Evolutionary conservation across 2,888 invertebrate genomes (phyloP).

Genomic region (Eupithecia abbreviata): DNA sequence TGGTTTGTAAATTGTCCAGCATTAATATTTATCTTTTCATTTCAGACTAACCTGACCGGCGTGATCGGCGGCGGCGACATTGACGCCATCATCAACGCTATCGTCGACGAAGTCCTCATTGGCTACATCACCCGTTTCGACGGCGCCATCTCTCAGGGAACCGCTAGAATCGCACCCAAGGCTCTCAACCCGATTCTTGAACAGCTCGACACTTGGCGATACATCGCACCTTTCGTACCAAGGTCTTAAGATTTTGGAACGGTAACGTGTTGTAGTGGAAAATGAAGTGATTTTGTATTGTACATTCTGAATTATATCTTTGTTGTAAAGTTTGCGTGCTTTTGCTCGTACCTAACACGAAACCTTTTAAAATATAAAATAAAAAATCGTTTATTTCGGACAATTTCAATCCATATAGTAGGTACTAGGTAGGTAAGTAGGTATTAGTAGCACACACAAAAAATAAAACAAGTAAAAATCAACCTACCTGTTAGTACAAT

Average conservation of each 20-base stretch:
- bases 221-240: conserved; percentile 57
- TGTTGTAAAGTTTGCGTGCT: neutral
- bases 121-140: conserved; percentile 72
- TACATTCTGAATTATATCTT: neutral
- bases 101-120: conserved; percentile 69
- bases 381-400: no score
- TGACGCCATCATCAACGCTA: conserved; percentile 70
- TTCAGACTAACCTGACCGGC: conserved; percentile 70
- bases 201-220: conserved; percentile 70
- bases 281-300: neutral
- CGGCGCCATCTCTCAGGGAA: conserved; percentile 57
- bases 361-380: no score
- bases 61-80: conserved; percentile 77
- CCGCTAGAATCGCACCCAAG: conserved; percentile 37
- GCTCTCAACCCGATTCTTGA: conserved; percentile 64
- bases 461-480: no score
- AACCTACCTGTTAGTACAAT: no score
- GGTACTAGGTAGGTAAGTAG: no score
- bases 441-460: no score
- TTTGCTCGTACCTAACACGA: neutral
- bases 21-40: conserved; percentile 11
- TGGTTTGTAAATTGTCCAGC: neutral
- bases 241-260: conserved; percentile 28
- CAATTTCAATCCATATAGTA: no score
- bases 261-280: neutral